Evolutionary conservation across 2,797 vertebrate species (phyloP), one percentile per base, ranked within the genome.

Genomic region (Taenioides sp.): DNA sequence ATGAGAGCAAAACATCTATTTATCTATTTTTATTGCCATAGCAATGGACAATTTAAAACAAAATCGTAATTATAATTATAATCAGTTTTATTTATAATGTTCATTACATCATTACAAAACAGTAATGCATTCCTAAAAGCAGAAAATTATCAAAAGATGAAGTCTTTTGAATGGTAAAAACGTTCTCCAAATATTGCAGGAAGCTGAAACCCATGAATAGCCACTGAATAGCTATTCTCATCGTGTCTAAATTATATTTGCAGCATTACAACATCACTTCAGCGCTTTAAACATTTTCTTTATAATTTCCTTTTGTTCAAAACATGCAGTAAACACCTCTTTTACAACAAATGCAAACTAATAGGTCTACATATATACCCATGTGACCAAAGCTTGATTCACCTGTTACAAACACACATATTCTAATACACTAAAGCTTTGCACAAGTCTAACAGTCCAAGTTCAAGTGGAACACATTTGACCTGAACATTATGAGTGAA

Each of bases 321-420:
- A 31, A 31, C 20, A n/a, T 57, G 28, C 49, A 20, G 9, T 58
- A 23, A 64, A 62, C 50, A 61, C 49, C 27, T 7, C 31, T 27
- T 65, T 28, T 65, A 27, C 63, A 73, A 70, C 66, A 34, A 1
- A 4, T 64, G 58, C 22, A 37, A 61, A 65, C 58, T 58, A 49
- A 72, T 52, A 59, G n/a, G 49, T 74, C 69, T 18, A 69, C 81
- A 89, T 67, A 82, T 49, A 74, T 68, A 71, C 85, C 86, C 80
- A 62, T 87, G 84, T 85, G 65, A 74, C 59, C 67, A 31, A 28
- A 49, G 59, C 17, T 20, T 43, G 50, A 0, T 2, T 50, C 73
- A 74, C n/a, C 74, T 14, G 20, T 34, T 49, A n/a, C 34, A 62
- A n/a, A n/a, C 18, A 14, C 55, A 37, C 69, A 57, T 10, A 12